Conservation (phyloP, 2,797 vertebrate genomes). For the Paedocypris micromegethes region DNA sequence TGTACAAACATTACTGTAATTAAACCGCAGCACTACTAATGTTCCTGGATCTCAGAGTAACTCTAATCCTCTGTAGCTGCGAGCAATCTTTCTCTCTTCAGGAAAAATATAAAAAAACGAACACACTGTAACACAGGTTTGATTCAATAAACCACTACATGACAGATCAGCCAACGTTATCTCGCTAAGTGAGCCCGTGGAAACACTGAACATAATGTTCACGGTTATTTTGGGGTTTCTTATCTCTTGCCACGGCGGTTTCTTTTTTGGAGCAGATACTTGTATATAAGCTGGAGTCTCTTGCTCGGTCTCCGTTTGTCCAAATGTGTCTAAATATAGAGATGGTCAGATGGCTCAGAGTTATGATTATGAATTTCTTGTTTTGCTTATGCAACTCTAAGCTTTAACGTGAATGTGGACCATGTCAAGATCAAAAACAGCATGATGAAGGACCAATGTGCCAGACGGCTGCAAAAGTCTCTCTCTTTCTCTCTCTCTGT, state of each 20-base stretch:
- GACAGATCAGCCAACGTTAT: too few species aligned
- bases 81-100: too few species aligned
- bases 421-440: conserved; percentile 43
- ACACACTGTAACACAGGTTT: too few species aligned
- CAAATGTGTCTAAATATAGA: conserved; percentile 55
- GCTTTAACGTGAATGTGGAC: conserved; percentile 37
- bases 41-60: too few species aligned
- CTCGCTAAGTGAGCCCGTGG: too few species aligned
- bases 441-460: conserved; percentile 23
- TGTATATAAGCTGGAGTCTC: conserved; percentile 12
- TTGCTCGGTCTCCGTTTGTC: conserved; percentile 26
- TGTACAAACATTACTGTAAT: too few species aligned
- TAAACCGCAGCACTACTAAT: too few species aligned
- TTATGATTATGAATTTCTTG: conserved; percentile 43
- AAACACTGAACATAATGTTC: too few species aligned
- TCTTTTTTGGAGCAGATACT: not conserved
- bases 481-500: conserved; percentile 15
- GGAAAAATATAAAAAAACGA: too few species aligned
- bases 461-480: conserved; percentile 25
- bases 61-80: too few species aligned
- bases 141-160: too few species aligned
- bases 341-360: conserved; percentile 50
- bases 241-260: not conserved
- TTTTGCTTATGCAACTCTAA: conserved; percentile 37
- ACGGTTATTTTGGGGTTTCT: too few species aligned